phyloP scores from a whole-genome alignment of 2,888 invertebrate genomes.

The Tetragnatha montana region DNA sequence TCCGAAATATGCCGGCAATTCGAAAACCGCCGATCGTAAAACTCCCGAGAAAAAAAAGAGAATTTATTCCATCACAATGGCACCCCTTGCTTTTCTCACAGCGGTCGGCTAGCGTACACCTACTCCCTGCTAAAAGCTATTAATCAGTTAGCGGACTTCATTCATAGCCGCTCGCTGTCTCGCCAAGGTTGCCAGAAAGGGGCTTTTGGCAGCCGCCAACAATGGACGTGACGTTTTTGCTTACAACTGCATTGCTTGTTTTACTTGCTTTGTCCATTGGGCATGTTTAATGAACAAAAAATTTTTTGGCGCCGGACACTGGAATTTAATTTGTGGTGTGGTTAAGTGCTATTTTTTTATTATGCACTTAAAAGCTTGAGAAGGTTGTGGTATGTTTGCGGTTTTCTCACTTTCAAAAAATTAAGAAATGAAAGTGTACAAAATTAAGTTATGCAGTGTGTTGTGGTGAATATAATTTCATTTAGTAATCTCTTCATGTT shows the following conservation, averaged over 20 bases:
- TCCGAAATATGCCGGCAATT: constrained; percentile 54
- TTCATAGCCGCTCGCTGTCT: constrained; percentile 50
- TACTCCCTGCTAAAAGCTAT: constrained; percentile 59
- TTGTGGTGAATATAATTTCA: too few species aligned
- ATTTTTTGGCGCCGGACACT: not conserved
- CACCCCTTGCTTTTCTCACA: not conserved
- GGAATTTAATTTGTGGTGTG: not conserved
- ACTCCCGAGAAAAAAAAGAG: not conserved
- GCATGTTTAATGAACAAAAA: not conserved
- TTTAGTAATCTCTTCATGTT: too few species aligned
- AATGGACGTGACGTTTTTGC: not conserved
- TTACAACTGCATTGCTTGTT: not conserved
- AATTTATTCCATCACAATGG: constrained; percentile 20
- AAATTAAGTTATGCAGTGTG: too few species aligned
- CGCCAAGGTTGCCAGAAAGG: constrained; percentile 24
- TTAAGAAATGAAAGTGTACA: too few species aligned
- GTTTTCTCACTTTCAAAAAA: too few species aligned
- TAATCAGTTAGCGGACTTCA: constrained; percentile 63
- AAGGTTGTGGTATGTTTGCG: too few species aligned
- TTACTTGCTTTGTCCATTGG: not conserved
- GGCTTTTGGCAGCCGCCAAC: constrained; percentile 27
- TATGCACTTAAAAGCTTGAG: too few species aligned
- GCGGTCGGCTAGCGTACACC: constrained; percentile 41
- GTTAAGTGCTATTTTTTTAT: not conserved
- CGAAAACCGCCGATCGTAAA: constrained; percentile 45